Percentiles rank a stretch among this genome's conserved stretches.
Conservation (phyloP, 2,113 vertebrate species). For the Phalacrocorax pelagicus region DNA sequence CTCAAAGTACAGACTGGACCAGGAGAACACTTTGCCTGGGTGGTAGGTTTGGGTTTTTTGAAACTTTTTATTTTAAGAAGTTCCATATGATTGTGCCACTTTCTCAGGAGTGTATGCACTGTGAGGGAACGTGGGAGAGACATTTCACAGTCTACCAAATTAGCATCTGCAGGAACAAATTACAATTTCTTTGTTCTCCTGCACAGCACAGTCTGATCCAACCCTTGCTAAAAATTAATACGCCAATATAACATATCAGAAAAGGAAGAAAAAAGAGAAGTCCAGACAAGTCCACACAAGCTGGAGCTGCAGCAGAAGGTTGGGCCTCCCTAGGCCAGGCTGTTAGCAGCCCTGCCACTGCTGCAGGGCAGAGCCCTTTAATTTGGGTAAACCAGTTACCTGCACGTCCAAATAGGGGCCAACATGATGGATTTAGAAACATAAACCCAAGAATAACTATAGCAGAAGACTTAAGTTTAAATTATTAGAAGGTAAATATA, state of each 20-base stretch:
- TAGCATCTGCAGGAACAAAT: not conserved
- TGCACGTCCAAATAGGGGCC: not conserved
- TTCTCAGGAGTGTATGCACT: not conserved
- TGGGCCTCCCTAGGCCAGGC: not conserved
- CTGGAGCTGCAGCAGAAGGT: not conserved
- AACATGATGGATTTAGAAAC: not conserved
- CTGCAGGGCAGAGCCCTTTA: not conserved
- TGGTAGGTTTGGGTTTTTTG: not conserved
- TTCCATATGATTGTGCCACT: not conserved
- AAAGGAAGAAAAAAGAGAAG: not conserved
- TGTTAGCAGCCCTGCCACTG: not conserved
- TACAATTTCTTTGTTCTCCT: not conserved
- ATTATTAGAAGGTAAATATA: constrained; percentile 16
- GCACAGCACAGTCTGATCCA: not conserved
- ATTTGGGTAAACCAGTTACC: not conserved
- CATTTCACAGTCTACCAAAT: not conserved
- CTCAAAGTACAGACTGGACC: not conserved
- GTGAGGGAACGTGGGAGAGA: not conserved
- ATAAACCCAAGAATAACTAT: not conserved
- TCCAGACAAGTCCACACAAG: not conserved
- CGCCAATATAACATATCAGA: not conserved
- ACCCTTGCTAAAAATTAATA: not conserved
- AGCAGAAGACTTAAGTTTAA: not conserved
- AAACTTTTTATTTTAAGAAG: not conserved
- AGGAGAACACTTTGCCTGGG: not conserved